Evolutionary conservation across 2,888 invertebrate genomes (phyloP), one percentile per base, ranked within the genome.

Genomic region (Campoplex capitator): DNA sequence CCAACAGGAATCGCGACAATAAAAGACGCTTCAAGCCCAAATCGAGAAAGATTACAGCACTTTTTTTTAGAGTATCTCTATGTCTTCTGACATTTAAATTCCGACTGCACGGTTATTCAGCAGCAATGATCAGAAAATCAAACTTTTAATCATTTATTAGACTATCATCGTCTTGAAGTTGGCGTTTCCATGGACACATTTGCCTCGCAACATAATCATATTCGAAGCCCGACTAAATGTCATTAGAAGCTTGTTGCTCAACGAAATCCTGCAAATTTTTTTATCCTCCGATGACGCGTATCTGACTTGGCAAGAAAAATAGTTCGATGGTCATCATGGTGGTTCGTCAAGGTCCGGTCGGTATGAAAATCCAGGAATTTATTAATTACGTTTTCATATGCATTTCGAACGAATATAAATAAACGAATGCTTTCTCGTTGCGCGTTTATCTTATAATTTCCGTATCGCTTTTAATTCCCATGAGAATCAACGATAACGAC

Each of bases 401-500:
- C 13, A 54, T 71, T 35, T n/a, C 0, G 38, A 56, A 35, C 11
- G 54, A 38, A 28, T 74, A n/a, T 11, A 62, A 28, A 18, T 54
- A 16, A 76, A 76, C 45, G 16, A 2, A 62, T 62, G 28, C 48
- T 48, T 67, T 51, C 45, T 13, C 58, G 58, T 16, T 28, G 16
- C 73, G n/a, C 58, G n/a, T 3, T 48, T 73, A 76, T 84, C 73
- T 23, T 67, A 23, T 23, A 58, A 11, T 74, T 71, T 76, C 58
- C 35, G 62, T 32, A 28, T 45, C 38, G 32, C 38, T 35, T 16
- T 35, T 71, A 75, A 77, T 38, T 74, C 76, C 51, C 48, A 11
- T 42, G 71, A 84, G 65, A 77, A 82, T 75, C 70, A 23, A 67
- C 70, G 74, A 74, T 82, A 79, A 84, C 18, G 58, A 28, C 42